phyloP scores from a whole-genome alignment of 2,113 vertebrate species.

The Xenopus borealis region DNA sequence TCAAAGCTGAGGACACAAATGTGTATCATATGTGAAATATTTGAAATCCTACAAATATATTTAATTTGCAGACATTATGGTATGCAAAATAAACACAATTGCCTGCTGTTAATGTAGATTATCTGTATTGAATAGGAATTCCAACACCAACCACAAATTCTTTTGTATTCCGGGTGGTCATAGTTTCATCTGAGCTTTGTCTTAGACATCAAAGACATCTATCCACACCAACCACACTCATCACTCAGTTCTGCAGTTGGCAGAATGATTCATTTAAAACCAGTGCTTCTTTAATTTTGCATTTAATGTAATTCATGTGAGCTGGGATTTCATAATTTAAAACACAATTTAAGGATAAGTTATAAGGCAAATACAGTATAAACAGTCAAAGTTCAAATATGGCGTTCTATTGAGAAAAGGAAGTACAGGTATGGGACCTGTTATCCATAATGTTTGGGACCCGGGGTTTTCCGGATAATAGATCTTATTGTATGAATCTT shows the following conservation, averaged over 20 bases:
- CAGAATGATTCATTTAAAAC: constrained; percentile 23
- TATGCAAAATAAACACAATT: constrained; percentile 21
- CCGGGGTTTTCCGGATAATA: no score
- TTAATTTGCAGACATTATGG: constrained; percentile 9
- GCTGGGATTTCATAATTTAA: no score
- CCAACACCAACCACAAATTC: constrained; percentile 26
- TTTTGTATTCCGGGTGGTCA: constrained; percentile 34
- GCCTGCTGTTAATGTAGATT: constrained; percentile 16
- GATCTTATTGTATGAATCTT: no score
- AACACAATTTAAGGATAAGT: neutral
- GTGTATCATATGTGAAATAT: neutral
- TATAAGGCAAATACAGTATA: neutral
- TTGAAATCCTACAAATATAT: no score
- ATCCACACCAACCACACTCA: constrained; percentile 19
- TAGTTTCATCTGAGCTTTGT: constrained; percentile 19
- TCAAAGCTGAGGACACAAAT: neutral
- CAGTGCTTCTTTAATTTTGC: constrained; percentile 12
- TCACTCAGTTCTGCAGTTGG: neutral
- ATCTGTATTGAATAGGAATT: constrained; percentile 5
- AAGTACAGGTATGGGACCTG: no score
- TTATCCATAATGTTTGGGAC: no score
- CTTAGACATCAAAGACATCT: constrained; percentile 32
- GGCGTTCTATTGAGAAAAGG: no score
- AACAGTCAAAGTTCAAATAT: no score
- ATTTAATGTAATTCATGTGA: neutral